phyloP scores from a whole-genome alignment of 2,113 vertebrate genomes.

The Cygnus buccinator region DNA sequence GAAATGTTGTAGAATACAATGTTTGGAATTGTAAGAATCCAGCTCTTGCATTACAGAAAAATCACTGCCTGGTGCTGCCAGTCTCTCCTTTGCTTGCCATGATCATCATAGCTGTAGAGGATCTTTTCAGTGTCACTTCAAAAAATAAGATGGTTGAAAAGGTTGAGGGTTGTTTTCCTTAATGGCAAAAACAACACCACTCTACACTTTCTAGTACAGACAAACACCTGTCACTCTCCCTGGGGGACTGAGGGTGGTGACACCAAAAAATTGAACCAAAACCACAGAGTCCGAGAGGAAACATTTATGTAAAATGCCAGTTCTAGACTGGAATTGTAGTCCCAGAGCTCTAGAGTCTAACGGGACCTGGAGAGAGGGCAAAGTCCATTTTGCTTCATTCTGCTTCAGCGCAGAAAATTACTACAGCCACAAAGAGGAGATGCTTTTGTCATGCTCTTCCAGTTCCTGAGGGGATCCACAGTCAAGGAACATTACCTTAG shows the following conservation, averaged over 20 bases:
- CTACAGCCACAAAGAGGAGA: background rate
- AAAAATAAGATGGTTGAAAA: background rate
- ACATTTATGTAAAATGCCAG: background rate
- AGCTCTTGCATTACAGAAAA: slow-evolving; percentile 56
- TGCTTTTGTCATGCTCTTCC: background rate
- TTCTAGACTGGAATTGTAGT: background rate
- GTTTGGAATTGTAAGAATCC: slow-evolving; percentile 40
- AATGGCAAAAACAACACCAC: accelerated
- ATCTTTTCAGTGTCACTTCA: background rate
- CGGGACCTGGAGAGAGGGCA: background rate
- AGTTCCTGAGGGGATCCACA: background rate
- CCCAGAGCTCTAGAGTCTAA: background rate
- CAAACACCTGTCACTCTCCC: background rate
- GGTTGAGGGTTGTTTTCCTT: background rate
- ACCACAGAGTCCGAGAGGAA: background rate
- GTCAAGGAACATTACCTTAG: slow-evolving; percentile 13
- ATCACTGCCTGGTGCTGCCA: slow-evolving; percentile 44
- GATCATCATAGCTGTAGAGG: background rate
- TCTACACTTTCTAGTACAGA: background rate
- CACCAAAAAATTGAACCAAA: background rate
- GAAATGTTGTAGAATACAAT: slow-evolving; percentile 42
- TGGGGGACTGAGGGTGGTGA: accelerated
- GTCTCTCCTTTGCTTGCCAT: background rate
- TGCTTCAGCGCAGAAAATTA: background rate
- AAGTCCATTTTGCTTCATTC: background rate